Base-by-base conservation (phyloP, 1,140 invertebrate species). In the Portunus trituberculatus region DNA sequence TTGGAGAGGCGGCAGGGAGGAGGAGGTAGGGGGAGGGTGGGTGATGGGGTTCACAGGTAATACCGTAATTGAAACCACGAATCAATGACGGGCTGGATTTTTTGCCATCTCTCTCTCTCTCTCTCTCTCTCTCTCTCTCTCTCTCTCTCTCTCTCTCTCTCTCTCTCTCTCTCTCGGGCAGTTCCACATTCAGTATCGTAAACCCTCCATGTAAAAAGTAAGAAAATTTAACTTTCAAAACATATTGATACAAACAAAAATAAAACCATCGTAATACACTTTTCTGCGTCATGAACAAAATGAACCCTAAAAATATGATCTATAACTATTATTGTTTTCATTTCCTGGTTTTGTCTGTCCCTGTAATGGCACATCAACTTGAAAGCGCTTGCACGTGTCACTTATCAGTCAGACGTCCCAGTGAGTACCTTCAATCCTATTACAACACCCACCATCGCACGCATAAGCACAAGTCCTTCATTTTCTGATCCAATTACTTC, bases 41-140 rank as follows among this genome's bases (percentile, higher is more conserved):
- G 67, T 3, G 20, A 76, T 25, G 67, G n/a, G 39, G 48, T 89
- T 20, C 52, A 4, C 52, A 25, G 39, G 48, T 89, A 89, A 12
- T 46, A n/a, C 20, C 48, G 48, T 45, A 39, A 46, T 14, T 89
- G 32, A 46, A 89, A n/a, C 25, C 32, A 89, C 31, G n/a, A 10
- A 89, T 39, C 39, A 10, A 45, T 39, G 48, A 45, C 12, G 14
- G 25, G 48, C 20, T 46, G 8, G 48, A 76, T 7, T 25, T 89
- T 46, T 89, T n/a, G 46, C 25, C 4, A 45, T 45, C 39, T 89
- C 39, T 76, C 67, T 76, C 67, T 76, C 67, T 76, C 67, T 76
- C 67, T 89, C 39, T 89, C 39, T 89, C 39, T 89, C 39, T 89
- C 39, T 89, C 39, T 89, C 39, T 89, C 39, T 89, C 39, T 59